These are phyloP conservation scores for Batillaria attramentaria DNA, from an alignment of 1,140 invertebrate genomes.

Conservation along the genomic window DNA sequence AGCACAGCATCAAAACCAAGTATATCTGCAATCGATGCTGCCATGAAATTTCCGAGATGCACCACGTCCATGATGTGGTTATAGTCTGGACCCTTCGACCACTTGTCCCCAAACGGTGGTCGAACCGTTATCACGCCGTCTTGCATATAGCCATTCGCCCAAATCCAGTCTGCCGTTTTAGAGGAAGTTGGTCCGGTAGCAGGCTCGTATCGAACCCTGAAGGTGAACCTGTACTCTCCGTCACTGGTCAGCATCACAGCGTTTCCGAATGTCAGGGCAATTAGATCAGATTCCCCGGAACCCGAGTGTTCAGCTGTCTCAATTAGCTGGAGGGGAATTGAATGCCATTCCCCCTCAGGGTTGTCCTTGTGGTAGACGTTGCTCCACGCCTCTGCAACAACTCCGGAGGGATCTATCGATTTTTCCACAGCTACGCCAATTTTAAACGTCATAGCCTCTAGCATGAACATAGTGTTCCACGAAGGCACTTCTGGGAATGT, in stretches of 20 bases:
- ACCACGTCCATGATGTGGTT: conserved; percentile 18
- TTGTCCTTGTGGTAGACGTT: conserved; percentile 42
- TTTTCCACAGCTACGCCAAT: conserved; percentile 17
- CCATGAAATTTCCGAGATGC: conserved; percentile 51
- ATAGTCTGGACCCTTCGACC: conserved; percentile 38
- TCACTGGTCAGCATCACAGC: conserved; percentile 37
- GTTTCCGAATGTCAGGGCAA: conserved; percentile 28
- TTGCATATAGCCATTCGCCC: conserved; percentile 24
- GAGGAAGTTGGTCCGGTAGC: not conserved
- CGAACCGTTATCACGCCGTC: conserved; percentile 32
- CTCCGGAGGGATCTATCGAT: not conserved
- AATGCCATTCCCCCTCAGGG: conserved; percentile 37
- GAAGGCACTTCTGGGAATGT: conserved; percentile 40
- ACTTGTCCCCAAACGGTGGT: conserved; percentile 31
- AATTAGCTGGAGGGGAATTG: conserved; percentile 27
- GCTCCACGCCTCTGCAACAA: conserved; percentile 37
- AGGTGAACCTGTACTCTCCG: conserved; percentile 37
- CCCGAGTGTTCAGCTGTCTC: not conserved
- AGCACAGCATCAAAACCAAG: conserved; percentile 43
- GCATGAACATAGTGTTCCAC: conserved; percentile 40
- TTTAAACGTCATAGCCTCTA: conserved; percentile 44
- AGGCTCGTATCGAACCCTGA: conserved; percentile 24
- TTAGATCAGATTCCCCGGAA: not conserved
- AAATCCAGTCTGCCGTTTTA: conserved; percentile 26
- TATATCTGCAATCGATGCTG: conserved; percentile 39